These are phyloP conservation scores for Brachypteracias leptosomus DNA, from an alignment of 2,113 vertebrate genomes.

Conservation along the genomic window DNA sequence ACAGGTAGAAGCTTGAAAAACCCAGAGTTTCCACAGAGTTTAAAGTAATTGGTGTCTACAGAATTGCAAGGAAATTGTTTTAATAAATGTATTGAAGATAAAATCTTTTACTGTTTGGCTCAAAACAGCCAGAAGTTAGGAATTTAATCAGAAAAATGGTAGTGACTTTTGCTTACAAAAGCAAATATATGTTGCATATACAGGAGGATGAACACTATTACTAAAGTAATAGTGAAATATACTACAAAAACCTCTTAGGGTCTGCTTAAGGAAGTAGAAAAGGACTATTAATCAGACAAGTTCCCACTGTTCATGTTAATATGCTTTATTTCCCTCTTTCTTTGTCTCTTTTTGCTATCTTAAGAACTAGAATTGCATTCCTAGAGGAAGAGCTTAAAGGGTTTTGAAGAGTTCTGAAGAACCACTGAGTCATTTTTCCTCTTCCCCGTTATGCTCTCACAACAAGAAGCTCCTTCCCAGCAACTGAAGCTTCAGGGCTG, in stretches of 20 bases:
- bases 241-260: background rate
- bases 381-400: background rate
- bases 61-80: background rate
- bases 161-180: background rate
- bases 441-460: background rate
- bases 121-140: background rate
- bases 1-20: background rate
- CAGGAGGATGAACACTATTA: background rate
- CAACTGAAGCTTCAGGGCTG: background rate
- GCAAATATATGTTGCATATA: background rate
- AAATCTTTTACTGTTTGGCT: background rate
- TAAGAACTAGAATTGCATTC: background rate
- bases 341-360: background rate
- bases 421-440: background rate
- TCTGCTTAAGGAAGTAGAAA: background rate
- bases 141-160: background rate
- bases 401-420: conserved; percentile 10
- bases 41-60: background rate
- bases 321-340: background rate
- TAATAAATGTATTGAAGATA: background rate
- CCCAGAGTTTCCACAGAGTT: background rate
- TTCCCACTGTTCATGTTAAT: background rate
- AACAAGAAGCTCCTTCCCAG: background rate
- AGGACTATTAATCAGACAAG: background rate
- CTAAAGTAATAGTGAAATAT: background rate